Evolutionary conservation across 2,797 vertebrate species (phyloP).

Genomic region (Melanotaenia parkinsoni): DNA sequence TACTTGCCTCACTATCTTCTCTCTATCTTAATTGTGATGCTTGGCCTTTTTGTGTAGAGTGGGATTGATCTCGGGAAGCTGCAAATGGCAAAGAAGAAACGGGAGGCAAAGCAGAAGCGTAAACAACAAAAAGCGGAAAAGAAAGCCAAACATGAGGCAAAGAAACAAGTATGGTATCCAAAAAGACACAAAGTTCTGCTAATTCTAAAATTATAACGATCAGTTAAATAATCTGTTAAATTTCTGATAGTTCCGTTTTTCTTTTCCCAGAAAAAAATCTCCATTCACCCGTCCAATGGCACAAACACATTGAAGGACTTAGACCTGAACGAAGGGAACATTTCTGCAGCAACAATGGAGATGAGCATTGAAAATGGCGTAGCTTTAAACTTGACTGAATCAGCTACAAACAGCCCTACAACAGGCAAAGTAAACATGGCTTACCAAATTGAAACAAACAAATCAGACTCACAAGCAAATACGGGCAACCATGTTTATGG

Average conservation of each 20-base stretch:
- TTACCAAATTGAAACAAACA: constrained; percentile 56
- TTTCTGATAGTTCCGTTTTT: constrained; percentile 3
- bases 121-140: constrained; percentile 76
- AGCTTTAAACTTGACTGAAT: constrained; percentile 8
- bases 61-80: constrained; percentile 87
- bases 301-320: constrained; percentile 8
- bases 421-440: constrained; percentile 65
- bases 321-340: constrained; percentile 10
- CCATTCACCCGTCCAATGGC: constrained; percentile 5
- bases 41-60: constrained; percentile 74
- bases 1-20: constrained; percentile 40
- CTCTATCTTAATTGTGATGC: constrained; percentile 28
- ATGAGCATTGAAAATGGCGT: constrained; percentile 16
- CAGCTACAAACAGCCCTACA: neutral
- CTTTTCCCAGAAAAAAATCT: constrained; percentile 27
- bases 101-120: constrained; percentile 77
- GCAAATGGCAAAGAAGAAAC: constrained; percentile 86
- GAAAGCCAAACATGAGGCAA: constrained; percentile 75
- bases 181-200: neutral
- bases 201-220: neutral
- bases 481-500: constrained; percentile 6
- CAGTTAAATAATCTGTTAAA: neutral
- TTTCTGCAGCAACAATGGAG: constrained; percentile 13
- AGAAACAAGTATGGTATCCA: constrained; percentile 65
- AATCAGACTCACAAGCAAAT: constrained; percentile 46